Evolutionary conservation across 2,888 invertebrate species (phyloP).

Genomic region (Erynnis tages): DNA sequence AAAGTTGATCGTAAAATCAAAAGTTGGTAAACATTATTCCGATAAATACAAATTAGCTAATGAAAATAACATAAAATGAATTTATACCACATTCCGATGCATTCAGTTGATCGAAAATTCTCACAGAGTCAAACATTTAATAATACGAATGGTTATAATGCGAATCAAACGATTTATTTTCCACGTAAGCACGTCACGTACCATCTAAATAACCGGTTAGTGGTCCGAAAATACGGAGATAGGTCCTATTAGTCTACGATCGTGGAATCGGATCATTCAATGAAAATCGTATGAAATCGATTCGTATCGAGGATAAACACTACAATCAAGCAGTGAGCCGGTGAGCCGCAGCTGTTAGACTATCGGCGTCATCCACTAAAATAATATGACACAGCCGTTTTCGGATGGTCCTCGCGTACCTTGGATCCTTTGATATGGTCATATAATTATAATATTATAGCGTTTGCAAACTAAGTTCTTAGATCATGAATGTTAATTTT

Average conservation of each 20-base stretch:
- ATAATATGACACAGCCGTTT: slow-evolving; percentile 80
- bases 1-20: slow-evolving; percentile 32
- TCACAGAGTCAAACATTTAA: slow-evolving; percentile 77
- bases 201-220: slow-evolving; percentile 70
- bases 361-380: slow-evolving; percentile 78
- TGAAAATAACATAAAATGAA: slow-evolving; percentile 31
- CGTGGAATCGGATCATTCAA: slow-evolving; percentile 55
- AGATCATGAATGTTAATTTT: neutral
- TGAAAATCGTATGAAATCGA: slow-evolving; percentile 75
- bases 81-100: slow-evolving; percentile 57
- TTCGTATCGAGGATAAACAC: slow-evolving; percentile 74
- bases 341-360: slow-evolving; percentile 73
- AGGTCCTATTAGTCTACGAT: slow-evolving; percentile 73
- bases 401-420: slow-evolving; percentile 64
- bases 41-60: slow-evolving; percentile 32
- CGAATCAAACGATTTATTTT: slow-evolving; percentile 75
- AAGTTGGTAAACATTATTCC: slow-evolving; percentile 31
- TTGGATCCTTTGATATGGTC: slow-evolving; percentile 44
- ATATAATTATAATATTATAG: slow-evolving; percentile 58
- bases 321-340: slow-evolving; percentile 68
- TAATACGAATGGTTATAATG: slow-evolving; percentile 73
- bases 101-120: slow-evolving; percentile 67
- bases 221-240: slow-evolving; percentile 72
- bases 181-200: slow-evolving; percentile 77
- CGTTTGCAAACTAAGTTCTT: slow-evolving; percentile 42